phyloP scores from a whole-genome alignment of 2,888 invertebrate genomes.

The Chloroclystis v-ata region DNA sequence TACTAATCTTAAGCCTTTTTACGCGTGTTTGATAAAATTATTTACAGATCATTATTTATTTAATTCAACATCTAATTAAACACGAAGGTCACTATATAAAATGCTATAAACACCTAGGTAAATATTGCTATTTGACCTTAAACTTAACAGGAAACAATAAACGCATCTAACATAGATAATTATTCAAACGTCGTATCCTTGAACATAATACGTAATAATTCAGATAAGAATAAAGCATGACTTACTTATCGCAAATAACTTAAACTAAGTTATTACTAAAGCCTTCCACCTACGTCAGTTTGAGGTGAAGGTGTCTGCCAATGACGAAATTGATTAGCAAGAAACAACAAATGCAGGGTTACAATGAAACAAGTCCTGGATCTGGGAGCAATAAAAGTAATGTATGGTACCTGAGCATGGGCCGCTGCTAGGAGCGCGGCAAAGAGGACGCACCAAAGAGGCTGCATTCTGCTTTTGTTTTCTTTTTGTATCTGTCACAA shows the following conservation, averaged over 20 bases:
- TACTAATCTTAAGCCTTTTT: too few relatives aligned
- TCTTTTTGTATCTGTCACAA: conserved; percentile 32
- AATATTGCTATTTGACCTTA: too few relatives aligned
- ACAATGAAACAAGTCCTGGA: conserved; percentile 23
- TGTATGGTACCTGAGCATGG: conserved; percentile 55
- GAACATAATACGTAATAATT: too few relatives aligned
- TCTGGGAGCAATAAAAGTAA: not conserved
- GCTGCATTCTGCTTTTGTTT: conserved; percentile 54
- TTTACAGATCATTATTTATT: too few relatives aligned
- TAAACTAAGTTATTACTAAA: conserved; percentile 17
- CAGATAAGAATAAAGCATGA: not conserved
- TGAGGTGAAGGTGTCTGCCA: conserved; percentile 26
- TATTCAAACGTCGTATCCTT: too few relatives aligned
- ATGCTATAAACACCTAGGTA: too few relatives aligned
- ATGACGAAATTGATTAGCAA: conserved; percentile 31
- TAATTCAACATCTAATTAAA: too few relatives aligned
- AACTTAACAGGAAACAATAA: too few relatives aligned
- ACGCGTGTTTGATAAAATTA: too few relatives aligned
- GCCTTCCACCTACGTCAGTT: conserved; percentile 24
- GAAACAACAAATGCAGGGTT: conserved; percentile 29
- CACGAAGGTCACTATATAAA: too few relatives aligned
- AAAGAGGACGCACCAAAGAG: conserved; percentile 49
- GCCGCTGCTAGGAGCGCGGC: conserved; percentile 49
- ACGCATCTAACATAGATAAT: too few relatives aligned
- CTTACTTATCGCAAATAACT: not conserved